phyloP scores from a whole-genome alignment of 2,888 invertebrate species.

The Adela reaumurella region DNA sequence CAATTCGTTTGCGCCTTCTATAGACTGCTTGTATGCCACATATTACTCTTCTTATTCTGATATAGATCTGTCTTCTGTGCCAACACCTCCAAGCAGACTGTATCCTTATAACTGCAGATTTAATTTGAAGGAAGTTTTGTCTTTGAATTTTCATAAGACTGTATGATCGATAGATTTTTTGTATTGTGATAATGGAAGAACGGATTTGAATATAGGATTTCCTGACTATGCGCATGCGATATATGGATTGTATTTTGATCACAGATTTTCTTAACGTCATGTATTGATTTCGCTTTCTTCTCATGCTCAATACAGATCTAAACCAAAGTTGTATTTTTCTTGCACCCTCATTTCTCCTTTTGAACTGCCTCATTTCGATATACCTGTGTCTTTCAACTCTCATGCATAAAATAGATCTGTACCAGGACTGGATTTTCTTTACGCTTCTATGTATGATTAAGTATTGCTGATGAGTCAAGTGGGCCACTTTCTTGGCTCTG shows the following conservation, averaged over 20 bases:
- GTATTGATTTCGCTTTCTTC: constrained; percentile 21
- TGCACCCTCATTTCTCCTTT: constrained; percentile 13
- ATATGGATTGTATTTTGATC: constrained; percentile 29
- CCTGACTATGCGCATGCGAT: constrained; percentile 26
- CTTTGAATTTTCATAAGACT: constrained; percentile 15
- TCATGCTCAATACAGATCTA: constrained; percentile 28
- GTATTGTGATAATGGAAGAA: constrained; percentile 25
- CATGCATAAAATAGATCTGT: constrained; percentile 7
- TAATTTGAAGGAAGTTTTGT: constrained; percentile 15
- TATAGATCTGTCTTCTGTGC: constrained; percentile 25
- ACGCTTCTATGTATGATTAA: constrained; percentile 8
- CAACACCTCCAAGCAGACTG: constrained; percentile 26
- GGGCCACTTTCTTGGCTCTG: constrained; percentile 8
- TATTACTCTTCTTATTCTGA: constrained; percentile 21
- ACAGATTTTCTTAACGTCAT: constrained; percentile 21
- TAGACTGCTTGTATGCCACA: constrained; percentile 34
- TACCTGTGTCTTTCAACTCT: constrained; percentile 8
- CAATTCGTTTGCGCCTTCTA: constrained; percentile 22
- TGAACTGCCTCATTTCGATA: constrained; percentile 13
- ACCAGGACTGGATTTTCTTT: constrained; percentile 14
- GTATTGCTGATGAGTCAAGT: constrained; percentile 5
- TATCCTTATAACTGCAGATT: constrained; percentile 16
- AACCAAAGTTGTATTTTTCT: constrained; percentile 26
- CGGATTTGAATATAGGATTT: constrained; percentile 20
- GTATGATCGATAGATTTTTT: constrained; percentile 33